These are phyloP conservation scores for Hippocampus kuda DNA, from an alignment of 2,797 vertebrate species.

Conservation along the genomic window DNA sequence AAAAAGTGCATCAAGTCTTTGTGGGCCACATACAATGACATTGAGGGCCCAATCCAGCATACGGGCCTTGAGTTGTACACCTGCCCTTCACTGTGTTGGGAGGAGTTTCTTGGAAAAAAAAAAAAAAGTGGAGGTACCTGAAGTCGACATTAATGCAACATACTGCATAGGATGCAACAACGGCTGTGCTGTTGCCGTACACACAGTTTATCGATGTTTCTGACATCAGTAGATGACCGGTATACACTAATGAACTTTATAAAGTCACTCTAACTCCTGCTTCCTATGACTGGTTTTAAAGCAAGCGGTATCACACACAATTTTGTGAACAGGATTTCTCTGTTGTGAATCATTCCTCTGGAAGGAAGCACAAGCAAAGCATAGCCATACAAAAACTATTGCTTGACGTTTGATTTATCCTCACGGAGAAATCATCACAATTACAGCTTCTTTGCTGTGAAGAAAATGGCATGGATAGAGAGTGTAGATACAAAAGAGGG, in stretches of 20 bases:
- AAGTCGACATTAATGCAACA: conserved; percentile 26
- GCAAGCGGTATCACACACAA: conserved; percentile 4
- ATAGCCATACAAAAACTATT: conserved; percentile 45
- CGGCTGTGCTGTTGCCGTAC: conserved; percentile 16
- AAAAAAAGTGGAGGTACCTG: background rate
- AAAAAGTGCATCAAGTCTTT: too few relatives aligned
- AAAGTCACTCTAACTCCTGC: conserved; percentile 10
- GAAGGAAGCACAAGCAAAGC: conserved; percentile 50
- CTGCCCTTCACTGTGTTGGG: background rate
- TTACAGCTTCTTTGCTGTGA: background rate
- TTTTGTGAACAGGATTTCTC: conserved; percentile 27
- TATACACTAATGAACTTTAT: conserved; percentile 34
- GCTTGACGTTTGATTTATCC: conserved; percentile 24
- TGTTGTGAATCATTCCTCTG: conserved; percentile 47
- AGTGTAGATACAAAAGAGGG: background rate
- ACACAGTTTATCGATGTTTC: conserved; percentile 37
- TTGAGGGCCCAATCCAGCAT: too few relatives aligned
- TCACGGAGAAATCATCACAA: background rate
- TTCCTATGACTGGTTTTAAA: background rate
- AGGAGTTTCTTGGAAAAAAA: background rate
- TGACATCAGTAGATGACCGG: conserved; percentile 25
- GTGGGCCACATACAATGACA: too few relatives aligned
- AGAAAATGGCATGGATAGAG: conserved; percentile 6
- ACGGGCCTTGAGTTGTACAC: too few relatives aligned
- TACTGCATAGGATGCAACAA: conserved; percentile 17